Percentiles rank a stretch among this genome's conserved stretches.
These are phyloP conservation scores for Atrichornis clamosus DNA, from an alignment of 2,113 vertebrate species.

Conservation along the genomic window DNA sequence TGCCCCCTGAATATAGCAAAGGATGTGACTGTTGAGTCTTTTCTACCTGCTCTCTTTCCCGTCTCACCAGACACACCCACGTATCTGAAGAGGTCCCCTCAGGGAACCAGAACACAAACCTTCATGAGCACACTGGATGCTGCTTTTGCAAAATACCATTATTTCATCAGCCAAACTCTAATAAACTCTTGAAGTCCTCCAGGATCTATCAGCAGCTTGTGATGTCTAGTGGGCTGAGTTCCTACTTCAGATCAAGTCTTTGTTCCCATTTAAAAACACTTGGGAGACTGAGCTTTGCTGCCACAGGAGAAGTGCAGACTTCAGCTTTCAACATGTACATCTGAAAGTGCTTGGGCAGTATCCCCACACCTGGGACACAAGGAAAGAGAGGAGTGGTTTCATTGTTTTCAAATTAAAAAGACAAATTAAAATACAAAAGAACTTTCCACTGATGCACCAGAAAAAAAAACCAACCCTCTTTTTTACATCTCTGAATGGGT, in stretches of 20 bases:
- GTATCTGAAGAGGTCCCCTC: not conserved
- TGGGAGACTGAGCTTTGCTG: not conserved
- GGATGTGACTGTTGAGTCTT: not conserved
- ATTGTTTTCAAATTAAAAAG: not conserved
- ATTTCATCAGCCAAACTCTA: not conserved
- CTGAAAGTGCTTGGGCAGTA: not conserved
- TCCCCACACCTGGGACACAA: not conserved
- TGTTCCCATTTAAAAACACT: not conserved
- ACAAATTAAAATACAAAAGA: not conserved
- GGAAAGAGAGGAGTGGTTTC: not conserved
- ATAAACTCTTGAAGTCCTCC: not conserved
- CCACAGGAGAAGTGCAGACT: not conserved
- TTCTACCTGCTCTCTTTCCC: not conserved
- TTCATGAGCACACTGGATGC: not conserved
- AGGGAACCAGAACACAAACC: not conserved
- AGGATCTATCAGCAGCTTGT: not conserved
- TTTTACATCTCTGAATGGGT: not conserved
- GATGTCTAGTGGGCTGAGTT: not conserved
- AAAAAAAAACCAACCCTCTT: not conserved
- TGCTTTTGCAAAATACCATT: not conserved
- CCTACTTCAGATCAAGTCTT: not conserved
- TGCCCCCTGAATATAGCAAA: not conserved
- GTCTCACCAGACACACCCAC: not conserved
- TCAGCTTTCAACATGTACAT: accelerated
- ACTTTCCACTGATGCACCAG: not conserved